These are phyloP conservation scores for Lontra canadensis DNA, from an alignment of 2,113 vertebrate species.

Conservation along the genomic window DNA sequence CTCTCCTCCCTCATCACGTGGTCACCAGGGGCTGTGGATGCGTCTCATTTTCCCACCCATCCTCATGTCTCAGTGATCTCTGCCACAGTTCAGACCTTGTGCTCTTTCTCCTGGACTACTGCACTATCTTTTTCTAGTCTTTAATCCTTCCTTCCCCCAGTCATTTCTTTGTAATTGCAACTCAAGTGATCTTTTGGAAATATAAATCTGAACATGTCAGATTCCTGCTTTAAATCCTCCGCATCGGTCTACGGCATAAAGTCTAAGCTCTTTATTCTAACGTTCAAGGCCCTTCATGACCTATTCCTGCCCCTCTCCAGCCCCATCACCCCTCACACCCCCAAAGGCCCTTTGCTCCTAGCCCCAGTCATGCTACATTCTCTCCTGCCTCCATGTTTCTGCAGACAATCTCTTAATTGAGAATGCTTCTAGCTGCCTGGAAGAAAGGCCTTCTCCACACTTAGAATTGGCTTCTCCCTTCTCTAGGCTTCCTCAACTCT, in stretches of 20 bases:
- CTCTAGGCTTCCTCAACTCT: neutral
- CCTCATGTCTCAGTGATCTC: neutral
- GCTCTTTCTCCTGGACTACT: neutral
- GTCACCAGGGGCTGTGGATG: neutral
- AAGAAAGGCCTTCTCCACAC: neutral
- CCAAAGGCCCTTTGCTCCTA: neutral
- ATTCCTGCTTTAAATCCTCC: neutral
- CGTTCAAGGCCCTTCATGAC: neutral
- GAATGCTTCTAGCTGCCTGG: neutral
- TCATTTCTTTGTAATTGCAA: neutral
- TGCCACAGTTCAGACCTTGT: neutral
- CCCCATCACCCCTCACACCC: neutral
- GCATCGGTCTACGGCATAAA: neutral
- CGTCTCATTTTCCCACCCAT: neutral
- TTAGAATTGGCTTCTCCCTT: neutral
- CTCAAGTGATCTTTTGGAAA: slow-evolving; percentile 4
- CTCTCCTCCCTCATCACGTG: neutral
- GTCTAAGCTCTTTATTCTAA: neutral
- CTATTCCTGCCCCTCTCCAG: neutral
- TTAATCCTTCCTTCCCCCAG: neutral
- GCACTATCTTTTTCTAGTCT: neutral
- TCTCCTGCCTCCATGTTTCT: neutral
- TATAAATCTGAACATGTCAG: neutral
- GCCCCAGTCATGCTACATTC: neutral
- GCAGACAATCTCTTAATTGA: neutral